Evolutionary conservation across 1,140 invertebrate genomes (phyloP).

Genomic region (Drosophila melanogaster): Release_6_plus_ISO1_MT NT_033777.3:9928001-9928500

Average conservation of each 20-base stretch:
- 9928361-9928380: slow-evolving; percentile 50
- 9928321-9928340: slow-evolving; percentile 65
- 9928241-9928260: background rate
- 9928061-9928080: too few species aligned
- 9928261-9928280: slow-evolving; percentile 16
- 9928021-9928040: too few species aligned
- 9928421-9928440: slow-evolving; percentile 33
- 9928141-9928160: background rate
- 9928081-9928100: too few species aligned
- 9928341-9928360: slow-evolving; percentile 48
- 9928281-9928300: slow-evolving; percentile 44
- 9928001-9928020: too few species aligned
- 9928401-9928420: slow-evolving; percentile 29
- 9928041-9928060: too few species aligned
- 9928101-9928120: too few species aligned
- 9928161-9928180: background rate
- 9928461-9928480: slow-evolving; percentile 12
- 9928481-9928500: slow-evolving; percentile 59
- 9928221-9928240: background rate
- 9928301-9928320: slow-evolving; percentile 63
- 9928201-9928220: background rate
- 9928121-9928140: background rate
- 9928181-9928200: background rate
- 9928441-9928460: background rate
- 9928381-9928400: slow-evolving; percentile 66